phyloP scores from a whole-genome alignment of 2,113 vertebrate genomes.

The Eupsittula cactorum region DNA sequence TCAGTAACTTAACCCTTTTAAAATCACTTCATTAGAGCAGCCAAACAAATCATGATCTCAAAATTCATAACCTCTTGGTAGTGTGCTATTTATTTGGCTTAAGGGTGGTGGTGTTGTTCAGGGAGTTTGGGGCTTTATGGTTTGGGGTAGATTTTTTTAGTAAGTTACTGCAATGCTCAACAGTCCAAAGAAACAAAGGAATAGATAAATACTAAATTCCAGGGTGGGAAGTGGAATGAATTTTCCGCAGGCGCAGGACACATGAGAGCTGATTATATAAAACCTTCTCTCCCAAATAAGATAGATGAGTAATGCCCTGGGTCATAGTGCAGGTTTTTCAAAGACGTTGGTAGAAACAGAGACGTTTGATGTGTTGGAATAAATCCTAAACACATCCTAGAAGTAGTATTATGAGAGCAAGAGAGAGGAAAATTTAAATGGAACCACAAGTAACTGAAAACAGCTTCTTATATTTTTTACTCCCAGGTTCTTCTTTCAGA shows the following conservation, averaged over 20 bases:
- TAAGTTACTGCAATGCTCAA: neutral
- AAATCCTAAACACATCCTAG: neutral
- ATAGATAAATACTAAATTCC: neutral
- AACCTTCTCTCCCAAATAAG: neutral
- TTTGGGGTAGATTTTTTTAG: neutral
- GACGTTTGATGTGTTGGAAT: neutral
- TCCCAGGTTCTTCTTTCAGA: neutral
- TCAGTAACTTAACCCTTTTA: neutral
- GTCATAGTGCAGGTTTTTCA: neutral
- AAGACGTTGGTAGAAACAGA: neutral
- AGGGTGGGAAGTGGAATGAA: neutral
- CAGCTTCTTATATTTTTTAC: neutral
- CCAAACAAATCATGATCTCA: neutral
- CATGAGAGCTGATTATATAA: conserved; percentile 3
- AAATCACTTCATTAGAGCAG: neutral
- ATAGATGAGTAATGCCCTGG: neutral
- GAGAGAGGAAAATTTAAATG: conserved; percentile 13
- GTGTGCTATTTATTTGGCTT: neutral
- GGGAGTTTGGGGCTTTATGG: neutral
- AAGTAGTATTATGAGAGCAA: neutral
- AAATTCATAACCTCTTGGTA: neutral
- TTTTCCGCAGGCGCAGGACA: neutral
- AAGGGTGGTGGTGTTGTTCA: neutral
- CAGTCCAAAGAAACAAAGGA: neutral
- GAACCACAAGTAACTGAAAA: neutral